phyloP scores from a whole-genome alignment of 23 tunicate species.

The Phallusia fumigata region DNA sequence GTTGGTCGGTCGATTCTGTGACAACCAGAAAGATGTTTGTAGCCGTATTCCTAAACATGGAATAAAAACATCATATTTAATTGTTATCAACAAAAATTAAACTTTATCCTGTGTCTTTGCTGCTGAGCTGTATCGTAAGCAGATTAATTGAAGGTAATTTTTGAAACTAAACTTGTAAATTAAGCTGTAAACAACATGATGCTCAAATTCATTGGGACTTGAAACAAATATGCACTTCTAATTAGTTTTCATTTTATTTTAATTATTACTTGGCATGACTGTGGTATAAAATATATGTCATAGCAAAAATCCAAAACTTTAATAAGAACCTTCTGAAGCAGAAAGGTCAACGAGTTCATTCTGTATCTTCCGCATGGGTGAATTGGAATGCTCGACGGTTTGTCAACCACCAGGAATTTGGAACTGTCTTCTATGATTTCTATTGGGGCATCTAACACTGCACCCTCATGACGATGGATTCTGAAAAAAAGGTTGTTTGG shows the following conservation, averaged over 20 bases:
- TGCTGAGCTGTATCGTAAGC: too few relatives aligned
- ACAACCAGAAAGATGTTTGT: slow-evolving; percentile 41
- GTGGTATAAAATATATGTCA: too few relatives aligned
- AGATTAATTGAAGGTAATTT: too few relatives aligned
- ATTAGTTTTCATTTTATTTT: too few relatives aligned
- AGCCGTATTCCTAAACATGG: slow-evolving; percentile 50
- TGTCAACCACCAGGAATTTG: slow-evolving; percentile 71
- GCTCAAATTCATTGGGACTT: too few relatives aligned
- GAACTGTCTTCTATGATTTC: slow-evolving; percentile 51
- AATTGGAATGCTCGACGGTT: slow-evolving; percentile 91
- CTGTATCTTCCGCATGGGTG: slow-evolving; percentile 95
- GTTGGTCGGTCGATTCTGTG: slow-evolving; percentile 93
- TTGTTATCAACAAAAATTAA: too few relatives aligned
- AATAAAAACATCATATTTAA: not conserved
- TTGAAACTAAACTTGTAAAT: too few relatives aligned
- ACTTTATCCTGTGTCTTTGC: too few relatives aligned
- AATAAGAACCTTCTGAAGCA: slow-evolving; percentile 80
- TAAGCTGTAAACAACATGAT: too few relatives aligned
- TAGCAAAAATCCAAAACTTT: too few relatives aligned
- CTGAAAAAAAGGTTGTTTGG: slow-evolving; percentile 4
- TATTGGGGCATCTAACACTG: slow-evolving; percentile 44
- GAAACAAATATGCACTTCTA: too few relatives aligned
- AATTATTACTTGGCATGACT: too few relatives aligned
- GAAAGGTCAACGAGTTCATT: slow-evolving; percentile 63
- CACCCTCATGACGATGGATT: slow-evolving; percentile 85